These are phyloP conservation scores for Calephelis perditalis DNA, from an alignment of 2,888 invertebrate genomes.

Conservation along the genomic window DNA sequence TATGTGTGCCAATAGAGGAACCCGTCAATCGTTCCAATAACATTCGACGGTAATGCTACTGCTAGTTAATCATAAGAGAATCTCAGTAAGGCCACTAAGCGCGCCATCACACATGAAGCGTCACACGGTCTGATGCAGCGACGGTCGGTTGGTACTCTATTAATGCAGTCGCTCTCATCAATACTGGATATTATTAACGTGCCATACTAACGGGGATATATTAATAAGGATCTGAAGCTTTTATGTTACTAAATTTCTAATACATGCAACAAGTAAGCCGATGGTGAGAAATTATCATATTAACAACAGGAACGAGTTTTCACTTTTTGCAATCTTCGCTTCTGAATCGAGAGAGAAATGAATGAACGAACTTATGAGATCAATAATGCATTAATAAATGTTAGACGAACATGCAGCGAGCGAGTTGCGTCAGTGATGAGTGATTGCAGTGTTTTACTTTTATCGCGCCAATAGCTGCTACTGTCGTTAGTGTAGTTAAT, in stretches of 20 bases:
- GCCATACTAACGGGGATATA: slow-evolving; percentile 69
- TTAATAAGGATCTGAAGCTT: slow-evolving; percentile 60
- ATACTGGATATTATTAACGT: slow-evolving; percentile 64
- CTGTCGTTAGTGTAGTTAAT: slow-evolving; percentile 76
- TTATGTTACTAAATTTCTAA: slow-evolving; percentile 39
- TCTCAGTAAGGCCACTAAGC: slow-evolving; percentile 72
- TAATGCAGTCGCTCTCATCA: slow-evolving; percentile 49
- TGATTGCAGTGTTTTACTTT: slow-evolving; percentile 39
- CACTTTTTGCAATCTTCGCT: neutral
- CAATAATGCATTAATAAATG: slow-evolving; percentile 33
- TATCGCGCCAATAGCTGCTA: slow-evolving; percentile 58
- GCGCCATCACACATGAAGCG: slow-evolving; percentile 72
- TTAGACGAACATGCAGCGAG: slow-evolving; percentile 47
- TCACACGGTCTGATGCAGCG: slow-evolving; percentile 67
- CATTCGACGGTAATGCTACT: slow-evolving; percentile 58
- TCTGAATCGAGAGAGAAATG: slow-evolving; percentile 5
- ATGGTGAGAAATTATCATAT: slow-evolving; percentile 22
- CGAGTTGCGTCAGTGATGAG: slow-evolving; percentile 44
- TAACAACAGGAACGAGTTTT: neutral
- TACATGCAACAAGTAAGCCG: slow-evolving; percentile 64
- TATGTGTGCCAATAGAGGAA: slow-evolving; percentile 75
- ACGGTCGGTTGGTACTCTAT: slow-evolving; percentile 49
- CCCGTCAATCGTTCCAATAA: slow-evolving; percentile 67
- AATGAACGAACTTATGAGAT: slow-evolving; percentile 18
- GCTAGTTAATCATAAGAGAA: slow-evolving; percentile 63